Evolutionary conservation across 2,888 invertebrate species (phyloP).

Genomic region (Cephalotes varians): DNA sequence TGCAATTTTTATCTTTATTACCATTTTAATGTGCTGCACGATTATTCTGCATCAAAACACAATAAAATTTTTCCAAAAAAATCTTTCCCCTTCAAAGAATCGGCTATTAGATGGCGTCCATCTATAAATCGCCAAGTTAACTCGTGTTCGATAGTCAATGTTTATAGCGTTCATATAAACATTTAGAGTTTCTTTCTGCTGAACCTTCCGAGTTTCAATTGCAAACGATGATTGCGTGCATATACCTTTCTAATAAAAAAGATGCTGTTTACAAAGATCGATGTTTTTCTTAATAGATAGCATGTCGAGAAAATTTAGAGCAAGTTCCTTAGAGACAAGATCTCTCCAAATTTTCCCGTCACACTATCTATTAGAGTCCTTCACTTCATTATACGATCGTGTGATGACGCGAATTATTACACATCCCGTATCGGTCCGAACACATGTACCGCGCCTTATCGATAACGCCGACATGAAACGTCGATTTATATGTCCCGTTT

Average conservation of each 20-base stretch:
- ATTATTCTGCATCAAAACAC: background rate
- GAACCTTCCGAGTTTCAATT: background rate
- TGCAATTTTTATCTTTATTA: background rate
- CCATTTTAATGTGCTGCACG: too few relatives aligned
- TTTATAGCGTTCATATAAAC: background rate
- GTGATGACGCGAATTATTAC: background rate
- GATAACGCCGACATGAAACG: conserved; percentile 26
- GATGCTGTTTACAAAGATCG: background rate
- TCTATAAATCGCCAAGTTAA: background rate
- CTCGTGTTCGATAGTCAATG: background rate
- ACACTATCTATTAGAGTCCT: background rate
- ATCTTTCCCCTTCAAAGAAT: background rate
- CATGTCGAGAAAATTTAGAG: background rate
- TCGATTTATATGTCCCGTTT: conserved; percentile 4
- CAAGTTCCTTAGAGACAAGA: background rate
- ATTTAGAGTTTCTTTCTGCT: background rate
- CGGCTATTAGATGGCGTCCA: background rate
- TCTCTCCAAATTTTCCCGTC: background rate
- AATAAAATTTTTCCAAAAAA: background rate
- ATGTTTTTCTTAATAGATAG: background rate
- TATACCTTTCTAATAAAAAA: background rate
- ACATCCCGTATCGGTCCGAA: background rate
- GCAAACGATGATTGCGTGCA: background rate
- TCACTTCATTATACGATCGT: background rate
- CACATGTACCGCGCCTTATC: background rate